Evolutionary conservation across 2,113 vertebrate species (phyloP).

Genomic region (Ascaphus truei): DNA sequence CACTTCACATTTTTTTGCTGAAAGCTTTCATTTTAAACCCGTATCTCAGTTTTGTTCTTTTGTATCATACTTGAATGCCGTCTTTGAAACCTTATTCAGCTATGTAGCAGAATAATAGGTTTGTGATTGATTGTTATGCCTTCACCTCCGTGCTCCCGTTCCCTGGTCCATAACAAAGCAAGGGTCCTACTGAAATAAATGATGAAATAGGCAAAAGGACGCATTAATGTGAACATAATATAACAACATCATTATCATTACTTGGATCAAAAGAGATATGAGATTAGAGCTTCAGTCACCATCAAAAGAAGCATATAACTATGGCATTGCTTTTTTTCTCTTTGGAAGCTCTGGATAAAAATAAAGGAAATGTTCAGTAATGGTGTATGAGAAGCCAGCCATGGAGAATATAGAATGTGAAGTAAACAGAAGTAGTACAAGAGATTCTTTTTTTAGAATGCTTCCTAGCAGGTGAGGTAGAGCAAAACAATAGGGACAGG

Average conservation of each 20-base stretch:
- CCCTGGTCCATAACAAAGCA: slow-evolving; percentile 28
- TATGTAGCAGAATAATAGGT: slow-evolving; percentile 24
- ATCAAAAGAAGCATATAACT: not conserved
- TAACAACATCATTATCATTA: slow-evolving; percentile 7
- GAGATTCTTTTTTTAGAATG: too few species aligned
- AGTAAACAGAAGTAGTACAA: too few species aligned
- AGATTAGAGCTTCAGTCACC: not conserved
- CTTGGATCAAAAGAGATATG: not conserved
- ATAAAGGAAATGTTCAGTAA: too few species aligned
- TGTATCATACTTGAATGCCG: slow-evolving; percentile 34
- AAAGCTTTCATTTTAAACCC: slow-evolving; percentile 28
- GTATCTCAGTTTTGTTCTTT: slow-evolving; percentile 30
- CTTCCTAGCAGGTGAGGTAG: too few species aligned
- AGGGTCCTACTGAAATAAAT: slow-evolving; percentile 19
- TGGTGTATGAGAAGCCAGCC: too few species aligned
- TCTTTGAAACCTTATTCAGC: slow-evolving; percentile 29
- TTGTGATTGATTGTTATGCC: slow-evolving; percentile 17
- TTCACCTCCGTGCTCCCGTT: slow-evolving; percentile 26
- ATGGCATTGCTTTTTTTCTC: too few species aligned
- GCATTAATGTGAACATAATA: slow-evolving; percentile 6
- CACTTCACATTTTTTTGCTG: slow-evolving; percentile 11
- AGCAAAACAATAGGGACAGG: too few species aligned
- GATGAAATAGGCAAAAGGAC: slow-evolving; percentile 23
- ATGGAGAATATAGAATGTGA: too few species aligned
- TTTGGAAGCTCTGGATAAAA: not conserved